Conservation (phyloP, 1,140 invertebrate genomes). For the Drosophila truncata region DNA sequence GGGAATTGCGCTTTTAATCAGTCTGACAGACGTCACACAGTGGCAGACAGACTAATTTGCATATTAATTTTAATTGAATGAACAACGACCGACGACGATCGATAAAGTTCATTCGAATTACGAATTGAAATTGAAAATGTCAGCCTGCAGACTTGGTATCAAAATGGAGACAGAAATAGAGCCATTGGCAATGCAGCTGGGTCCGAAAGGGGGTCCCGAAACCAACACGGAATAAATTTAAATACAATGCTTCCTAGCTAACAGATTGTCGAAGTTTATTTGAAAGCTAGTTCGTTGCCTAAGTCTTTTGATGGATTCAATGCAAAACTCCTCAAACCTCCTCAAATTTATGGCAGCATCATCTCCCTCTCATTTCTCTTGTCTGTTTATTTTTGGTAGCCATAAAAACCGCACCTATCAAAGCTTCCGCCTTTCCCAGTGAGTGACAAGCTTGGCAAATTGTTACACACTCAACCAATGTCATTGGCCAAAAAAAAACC, state of each 20-base stretch:
- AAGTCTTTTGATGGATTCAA: slow-evolving; percentile 63
- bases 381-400: slow-evolving; percentile 20
- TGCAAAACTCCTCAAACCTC: slow-evolving; percentile 15
- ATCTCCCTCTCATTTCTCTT: slow-evolving; percentile 23
- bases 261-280: slow-evolving; percentile 53
- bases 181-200: slow-evolving; percentile 58
- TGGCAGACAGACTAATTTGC: slow-evolving; percentile 68
- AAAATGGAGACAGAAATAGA: slow-evolving; percentile 59
- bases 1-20: slow-evolving; percentile 59
- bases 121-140: slow-evolving; percentile 56
- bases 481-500: slow-evolving; percentile 57
- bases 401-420: slow-evolving; percentile 37
- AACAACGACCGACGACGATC: slow-evolving; percentile 29
- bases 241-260: slow-evolving; percentile 65
- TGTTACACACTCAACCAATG: slow-evolving; percentile 63
- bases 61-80: slow-evolving; percentile 82
- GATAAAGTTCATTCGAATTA: slow-evolving; percentile 47
- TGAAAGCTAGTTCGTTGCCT: slow-evolving; percentile 60
- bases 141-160: slow-evolving; percentile 47
- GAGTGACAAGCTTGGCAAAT: slow-evolving; percentile 46
- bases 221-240: slow-evolving; percentile 64
- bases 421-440: slow-evolving; percentile 51
- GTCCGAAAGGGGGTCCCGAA: slow-evolving; percentile 46
- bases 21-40: slow-evolving; percentile 60
- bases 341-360: slow-evolving; percentile 28